phyloP scores from a whole-genome alignment of 2,797 vertebrate species.

The Falco peregrinus region DNA sequence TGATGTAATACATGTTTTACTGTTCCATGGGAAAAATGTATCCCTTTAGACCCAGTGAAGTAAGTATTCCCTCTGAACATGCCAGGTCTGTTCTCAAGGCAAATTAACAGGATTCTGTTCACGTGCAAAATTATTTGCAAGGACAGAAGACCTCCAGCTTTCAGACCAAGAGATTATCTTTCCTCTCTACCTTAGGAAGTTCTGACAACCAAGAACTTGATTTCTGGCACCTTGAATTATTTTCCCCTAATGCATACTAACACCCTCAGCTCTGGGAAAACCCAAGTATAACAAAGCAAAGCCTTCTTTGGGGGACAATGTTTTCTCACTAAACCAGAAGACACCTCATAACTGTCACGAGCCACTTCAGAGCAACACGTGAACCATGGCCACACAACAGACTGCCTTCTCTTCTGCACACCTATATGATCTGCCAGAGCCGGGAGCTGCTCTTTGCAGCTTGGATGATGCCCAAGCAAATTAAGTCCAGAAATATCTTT shows the following conservation, averaged over 20 bases:
- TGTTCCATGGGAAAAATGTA: rapidly evolving
- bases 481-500: neutral
- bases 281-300: neutral
- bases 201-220: neutral
- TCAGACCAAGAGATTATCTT: neutral
- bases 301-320: too few species aligned
- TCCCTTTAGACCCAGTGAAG: neutral
- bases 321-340: neutral
- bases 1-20: neutral
- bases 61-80: neutral
- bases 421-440: rapidly evolving
- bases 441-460: neutral
- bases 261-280: neutral
- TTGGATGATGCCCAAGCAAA: neutral
- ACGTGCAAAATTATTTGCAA: rapidly evolving
- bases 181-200: neutral
- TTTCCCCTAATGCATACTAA: neutral
- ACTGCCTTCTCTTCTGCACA: neutral
- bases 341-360: rapidly evolving
- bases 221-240: neutral
- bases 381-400: neutral
- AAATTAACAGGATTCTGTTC: rapidly evolving
- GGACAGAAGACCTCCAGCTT: neutral
- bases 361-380: rapidly evolving
- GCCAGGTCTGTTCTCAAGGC: neutral